Evolutionary conservation across 1,140 invertebrate species (phyloP), one percentile per base, ranked within the genome.

Genomic region (Diabrotica undecimpunctata): DNA sequence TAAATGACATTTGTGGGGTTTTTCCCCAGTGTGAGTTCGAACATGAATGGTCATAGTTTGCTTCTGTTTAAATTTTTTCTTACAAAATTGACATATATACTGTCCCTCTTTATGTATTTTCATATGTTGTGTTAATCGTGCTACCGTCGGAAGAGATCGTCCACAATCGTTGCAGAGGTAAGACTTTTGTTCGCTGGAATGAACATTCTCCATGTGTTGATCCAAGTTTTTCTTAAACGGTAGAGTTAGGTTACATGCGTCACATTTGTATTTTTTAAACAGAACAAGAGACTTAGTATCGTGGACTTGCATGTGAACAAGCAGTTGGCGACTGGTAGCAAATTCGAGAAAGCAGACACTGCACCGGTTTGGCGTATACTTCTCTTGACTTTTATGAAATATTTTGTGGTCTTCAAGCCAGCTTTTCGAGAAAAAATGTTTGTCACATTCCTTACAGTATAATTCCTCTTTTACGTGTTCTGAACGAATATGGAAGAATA

Each of bases 31-130:
- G 62, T 77, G 76, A 13, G 61, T 72, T 46, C 74, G 72, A 75
- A 75, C 86, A 84, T 55, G 83, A 75, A 77, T 88, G 83, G 67
- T 71, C 61, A 75, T 55, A 38, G 62, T 64, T 6, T 54, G 52
- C 10, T 68, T 68, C 6, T 62, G 62, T n/a, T 62, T 58, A 38
- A 68, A 60, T 46, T 66, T 55, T 46, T 72, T 72, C 2, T 69
- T 74, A 51, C 75, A 76, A 7, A 70, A 57, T n/a, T 72, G 61
- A 63, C 75, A 76, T 7, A n/a, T n/a, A 52, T 65, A 69, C 6
- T 38, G 56, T 39, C 62, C 54, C 0, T 61, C 64, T 57, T 54
- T 60, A 46, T 46, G 41, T 46, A n/a, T 46, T 46, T 46, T 46
- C 3, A 46, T 10, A 46, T 46, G 8, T 6, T 8, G 8, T 10